A percentile compares a stretch with the other conserved stretches of the same genome.
Evolutionary conservation across 1,140 invertebrate species (phyloP).

Genomic region (Rhysida immarginata): DNA sequence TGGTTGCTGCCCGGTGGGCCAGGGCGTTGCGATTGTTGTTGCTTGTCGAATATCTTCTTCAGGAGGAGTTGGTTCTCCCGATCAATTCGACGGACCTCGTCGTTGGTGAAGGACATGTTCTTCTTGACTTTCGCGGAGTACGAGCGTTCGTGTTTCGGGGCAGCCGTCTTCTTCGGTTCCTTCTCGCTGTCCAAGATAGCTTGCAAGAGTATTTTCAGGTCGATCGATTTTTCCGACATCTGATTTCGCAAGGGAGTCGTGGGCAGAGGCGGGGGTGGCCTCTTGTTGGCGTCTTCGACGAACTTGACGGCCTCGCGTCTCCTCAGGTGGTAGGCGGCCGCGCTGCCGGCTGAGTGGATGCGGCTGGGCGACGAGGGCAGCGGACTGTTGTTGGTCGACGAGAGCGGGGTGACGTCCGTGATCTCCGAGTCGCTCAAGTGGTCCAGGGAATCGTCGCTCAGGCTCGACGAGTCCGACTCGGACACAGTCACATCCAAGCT

Average conservation of each 20-base stretch:
- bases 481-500: slow-evolving; percentile 5
- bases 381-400: slow-evolving; percentile 8
- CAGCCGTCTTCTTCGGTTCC: neutral
- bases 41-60: slow-evolving; percentile 29
- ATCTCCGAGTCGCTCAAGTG: slow-evolving; percentile 1
- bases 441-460: slow-evolving; percentile 1
- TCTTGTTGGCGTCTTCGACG: neutral
- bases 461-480: neutral
- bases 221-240: neutral
- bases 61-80: slow-evolving; percentile 32
- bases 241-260: neutral
- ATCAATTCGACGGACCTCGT: slow-evolving; percentile 31
- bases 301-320: neutral
- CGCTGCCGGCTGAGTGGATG: neutral
- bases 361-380: slow-evolving; percentile 5
- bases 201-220: neutral
- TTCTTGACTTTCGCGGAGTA: slow-evolving; percentile 13
- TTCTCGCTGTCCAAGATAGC: slow-evolving; percentile 7
- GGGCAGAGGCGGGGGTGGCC: neutral
- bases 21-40: neutral
- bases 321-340: neutral
- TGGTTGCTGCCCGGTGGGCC: neutral
- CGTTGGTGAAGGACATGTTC: slow-evolving; percentile 35
- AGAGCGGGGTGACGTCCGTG: slow-evolving; percentile 9
- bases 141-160: neutral